phyloP scores from a whole-genome alignment of 2,888 invertebrate species.

The Drosophila acutilabella region DNA sequence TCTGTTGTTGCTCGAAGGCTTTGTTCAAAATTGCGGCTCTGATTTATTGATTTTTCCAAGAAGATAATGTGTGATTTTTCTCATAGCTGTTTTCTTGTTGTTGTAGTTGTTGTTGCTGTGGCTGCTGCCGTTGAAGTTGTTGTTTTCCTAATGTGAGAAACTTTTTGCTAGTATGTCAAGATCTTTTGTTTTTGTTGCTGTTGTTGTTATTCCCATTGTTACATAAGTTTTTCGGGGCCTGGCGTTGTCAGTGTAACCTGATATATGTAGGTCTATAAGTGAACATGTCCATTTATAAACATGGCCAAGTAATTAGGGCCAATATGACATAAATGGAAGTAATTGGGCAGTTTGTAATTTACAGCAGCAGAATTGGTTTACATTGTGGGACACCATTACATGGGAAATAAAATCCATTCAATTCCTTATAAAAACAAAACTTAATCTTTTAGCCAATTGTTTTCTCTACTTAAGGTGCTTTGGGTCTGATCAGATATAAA shows the following conservation, averaged over 20 bases:
- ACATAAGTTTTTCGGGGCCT: conserved; percentile 53
- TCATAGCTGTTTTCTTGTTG: conserved; percentile 62
- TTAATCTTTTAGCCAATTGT: too few species aligned
- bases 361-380: neutral
- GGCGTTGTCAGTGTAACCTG: conserved; percentile 12
- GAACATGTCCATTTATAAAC: conserved; percentile 14
- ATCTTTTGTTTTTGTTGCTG: conserved; percentile 51
- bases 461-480: too few species aligned
- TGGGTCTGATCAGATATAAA: too few species aligned
- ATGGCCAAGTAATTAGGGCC: conserved; percentile 13
- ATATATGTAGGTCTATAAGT: conserved; percentile 19
- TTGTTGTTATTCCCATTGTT: conserved; percentile 35
- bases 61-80: conserved; percentile 84
- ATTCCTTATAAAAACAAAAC: neutral
- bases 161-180: conserved; percentile 67
- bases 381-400: neutral
- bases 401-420: neutral
- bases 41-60: conserved; percentile 82
- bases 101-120: conserved; percentile 31
- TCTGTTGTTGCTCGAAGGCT: conserved; percentile 41
- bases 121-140: neutral
- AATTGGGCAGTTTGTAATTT: conserved; percentile 1
- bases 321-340: conserved; percentile 18
- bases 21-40: conserved; percentile 60
- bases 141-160: conserved; percentile 75